Base-by-base conservation (phyloP, 2,797 vertebrate species). In the Sphenopsis melanotis region DNA sequence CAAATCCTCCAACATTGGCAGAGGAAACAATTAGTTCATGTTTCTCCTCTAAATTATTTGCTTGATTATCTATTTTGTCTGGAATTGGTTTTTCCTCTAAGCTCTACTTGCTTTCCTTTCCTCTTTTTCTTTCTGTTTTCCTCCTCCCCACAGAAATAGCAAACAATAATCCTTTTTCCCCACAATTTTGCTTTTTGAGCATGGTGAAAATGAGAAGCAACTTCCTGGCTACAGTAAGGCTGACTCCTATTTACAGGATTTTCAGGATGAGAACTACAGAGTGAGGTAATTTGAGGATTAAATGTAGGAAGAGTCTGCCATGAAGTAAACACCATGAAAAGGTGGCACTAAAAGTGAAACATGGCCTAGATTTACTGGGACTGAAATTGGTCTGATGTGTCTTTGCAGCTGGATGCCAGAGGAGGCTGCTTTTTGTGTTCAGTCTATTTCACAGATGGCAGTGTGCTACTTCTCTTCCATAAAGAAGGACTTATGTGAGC, bases 261-360 rank as follows among this genome's bases (percentile, higher is more conserved):
- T 92, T 44, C 53, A 68, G 39, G 16, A 2, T 24, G 18, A 50
- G 55, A 72, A 9, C 15, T 52, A 21, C 3, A 16, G n/a, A 29
- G 24, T 29, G 46, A 78, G 22, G 47, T 50, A 42, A 66, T 50
- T 24, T 34, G 23, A 69, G 84, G 72, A 65, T 55, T 78, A 42
- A 20, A 10, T 34, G 29, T 27, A 37, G 27, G 49, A 81, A 69
- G 69, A 41, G 69, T 47, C 12, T 71, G 44, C 26, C 19, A 21
- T 11, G 53, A 65, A 68, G 76, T 69, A 81, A 94, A 81, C 37
- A 47, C 46, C 19, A 5, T 50, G 11, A 7, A 7, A 32, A 64
- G 24, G 36, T 49, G 66, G 42, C 55, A 47, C 55, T 81, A 24
- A 24, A 50, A 88, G 72, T 94, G 83, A 91, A 83, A 75, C 55